A percentile compares a stretch with the other conserved stretches of the same genome.
These are phyloP conservation scores for Corapipo altera DNA, from an alignment of 2,113 vertebrate genomes.

Conservation along the genomic window DNA sequence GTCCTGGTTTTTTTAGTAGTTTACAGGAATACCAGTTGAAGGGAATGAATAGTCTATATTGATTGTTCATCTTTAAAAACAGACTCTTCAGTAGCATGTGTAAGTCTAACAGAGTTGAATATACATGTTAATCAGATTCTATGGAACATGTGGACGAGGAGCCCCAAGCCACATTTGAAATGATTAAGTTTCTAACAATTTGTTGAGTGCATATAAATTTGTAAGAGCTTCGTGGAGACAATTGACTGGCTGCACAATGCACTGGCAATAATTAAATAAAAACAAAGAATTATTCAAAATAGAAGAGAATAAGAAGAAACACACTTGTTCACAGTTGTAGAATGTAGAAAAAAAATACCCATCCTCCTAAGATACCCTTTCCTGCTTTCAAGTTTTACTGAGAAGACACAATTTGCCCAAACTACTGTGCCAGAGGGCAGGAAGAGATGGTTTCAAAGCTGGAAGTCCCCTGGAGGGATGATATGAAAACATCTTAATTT, in stretches of 20 bases:
- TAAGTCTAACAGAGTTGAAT: background rate
- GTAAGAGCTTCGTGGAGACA: background rate
- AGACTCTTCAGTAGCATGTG: background rate
- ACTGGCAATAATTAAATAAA: background rate
- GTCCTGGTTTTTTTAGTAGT: background rate
- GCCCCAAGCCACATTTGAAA: background rate
- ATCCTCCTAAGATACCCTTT: background rate
- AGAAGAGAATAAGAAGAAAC: background rate
- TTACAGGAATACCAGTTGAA: background rate
- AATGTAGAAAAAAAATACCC: background rate
- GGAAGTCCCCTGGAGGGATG: background rate
- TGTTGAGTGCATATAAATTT: background rate
- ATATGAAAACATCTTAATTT: background rate
- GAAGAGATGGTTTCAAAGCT: background rate
- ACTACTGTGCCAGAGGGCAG: background rate
- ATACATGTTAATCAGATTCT: background rate
- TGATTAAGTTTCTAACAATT: background rate
- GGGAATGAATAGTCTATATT: background rate
- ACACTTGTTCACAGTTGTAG: background rate
- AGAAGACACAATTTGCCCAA: background rate
- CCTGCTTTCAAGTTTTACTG: background rate
- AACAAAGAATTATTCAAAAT: background rate
- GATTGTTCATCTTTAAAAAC: background rate
- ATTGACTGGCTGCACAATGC: background rate
- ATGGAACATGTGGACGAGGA: background rate